Evolutionary conservation across 2,888 invertebrate species (phyloP), one percentile per base, ranked within the genome.

Genomic region (Trissoscelio sp.): DNA sequence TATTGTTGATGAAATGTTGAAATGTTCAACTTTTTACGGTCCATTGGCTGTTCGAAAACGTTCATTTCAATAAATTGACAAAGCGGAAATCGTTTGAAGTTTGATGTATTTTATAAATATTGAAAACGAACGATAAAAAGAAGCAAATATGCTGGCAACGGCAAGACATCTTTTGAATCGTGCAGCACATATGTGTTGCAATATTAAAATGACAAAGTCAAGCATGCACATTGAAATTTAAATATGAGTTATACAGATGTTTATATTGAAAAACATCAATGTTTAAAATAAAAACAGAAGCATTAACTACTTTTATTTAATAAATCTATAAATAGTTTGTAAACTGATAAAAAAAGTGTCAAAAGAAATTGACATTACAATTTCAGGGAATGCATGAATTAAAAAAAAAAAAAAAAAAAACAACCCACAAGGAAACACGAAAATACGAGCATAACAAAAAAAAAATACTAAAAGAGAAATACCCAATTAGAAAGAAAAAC

Each of bases 161-260:
- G 53, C 73, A 44, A 73, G 55, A 55, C 22, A 55, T 44, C 44
- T n/a, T 73, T 64, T 53, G 48, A 51, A 37, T 60, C 72, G 72
- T 51, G 72, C 72, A 39, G 60, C 60, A 60, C 51, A 72, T 58
- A 24, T 37, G 34, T 20, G 9, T 31, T 31, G 60, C 22, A 14
- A 16, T 42, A 48, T 66, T 46, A 58, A 58, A 57, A 48, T 37
- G 55, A 11, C 16, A 48, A 70, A 46, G 57, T 34, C 2, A 44
- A 31, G 16, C n/a, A n/a, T 18, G n/a, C 46, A 24, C 20, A 44
- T 16, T 28, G 44, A 24, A 67, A 67, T 39, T 39, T 42, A n/a
- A 22, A 42, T 53, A 18, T 42, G 37, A 7, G 14, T 42, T 16
- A 24, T 16, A 28, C 28, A 42, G 24, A 51, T 6, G 6, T 5